Conservation (phyloP, 2,888 invertebrate genomes). For the Girardia tigrina region DNA sequence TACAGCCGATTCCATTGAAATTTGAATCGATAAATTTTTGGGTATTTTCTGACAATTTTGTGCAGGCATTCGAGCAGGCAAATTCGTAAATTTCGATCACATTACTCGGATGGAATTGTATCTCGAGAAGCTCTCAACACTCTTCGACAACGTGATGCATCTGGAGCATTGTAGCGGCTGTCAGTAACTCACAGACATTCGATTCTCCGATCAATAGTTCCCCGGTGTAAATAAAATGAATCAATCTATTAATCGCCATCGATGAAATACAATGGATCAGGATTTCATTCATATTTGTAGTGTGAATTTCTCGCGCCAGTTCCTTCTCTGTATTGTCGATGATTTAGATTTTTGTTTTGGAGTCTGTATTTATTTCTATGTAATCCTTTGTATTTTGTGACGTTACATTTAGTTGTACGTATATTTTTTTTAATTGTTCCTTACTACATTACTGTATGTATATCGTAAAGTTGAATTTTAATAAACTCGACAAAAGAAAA, state of each 20-base stretch:
- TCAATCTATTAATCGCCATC: constrained; percentile 69
- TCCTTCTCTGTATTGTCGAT: no score
- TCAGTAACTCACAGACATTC: constrained; percentile 76
- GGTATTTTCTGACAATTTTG: constrained; percentile 58
- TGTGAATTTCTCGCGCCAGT: constrained; percentile 74
- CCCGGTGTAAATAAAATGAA: constrained; percentile 82
- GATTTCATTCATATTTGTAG: constrained; percentile 71
- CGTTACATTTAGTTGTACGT: no score
- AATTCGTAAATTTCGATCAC: constrained; percentile 83
- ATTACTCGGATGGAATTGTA: constrained; percentile 77
- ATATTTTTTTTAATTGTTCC: no score
- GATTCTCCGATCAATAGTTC: constrained; percentile 74
- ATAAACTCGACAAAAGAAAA: no score
- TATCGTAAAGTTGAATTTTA: no score
- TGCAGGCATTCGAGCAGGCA: constrained; percentile 77
- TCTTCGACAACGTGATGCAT: constrained; percentile 55
- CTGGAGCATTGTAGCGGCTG: constrained; percentile 87
- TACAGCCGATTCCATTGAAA: constrained; percentile 61
- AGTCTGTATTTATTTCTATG: no score
- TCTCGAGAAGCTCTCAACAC: constrained; percentile 77
- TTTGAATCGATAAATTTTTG: constrained; percentile 43
- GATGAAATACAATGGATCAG: constrained; percentile 59
- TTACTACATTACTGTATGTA: no score
- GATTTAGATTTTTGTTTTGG: no score
- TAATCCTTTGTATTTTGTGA: no score